Evolutionary conservation across 2,888 invertebrate species (phyloP).

Genomic region (Xestobium rufovillosum): DNA sequence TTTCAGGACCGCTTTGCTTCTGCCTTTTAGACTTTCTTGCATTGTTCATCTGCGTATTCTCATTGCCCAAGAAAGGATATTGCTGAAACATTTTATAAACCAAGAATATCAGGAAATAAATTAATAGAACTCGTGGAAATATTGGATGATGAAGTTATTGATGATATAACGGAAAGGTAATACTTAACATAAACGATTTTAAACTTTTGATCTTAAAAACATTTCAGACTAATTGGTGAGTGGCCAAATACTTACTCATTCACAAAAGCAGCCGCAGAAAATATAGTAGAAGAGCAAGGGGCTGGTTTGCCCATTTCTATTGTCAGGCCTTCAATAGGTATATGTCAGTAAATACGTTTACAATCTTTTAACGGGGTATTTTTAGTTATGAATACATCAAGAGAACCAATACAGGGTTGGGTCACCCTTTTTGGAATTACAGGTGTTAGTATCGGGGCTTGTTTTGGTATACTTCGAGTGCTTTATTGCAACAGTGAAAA

Average conservation of each 20-base stretch:
- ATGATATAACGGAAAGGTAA: slow-evolving; percentile 23
- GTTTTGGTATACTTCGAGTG: slow-evolving; percentile 54
- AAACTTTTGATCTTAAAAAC: no score
- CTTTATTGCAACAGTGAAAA: slow-evolving; percentile 47
- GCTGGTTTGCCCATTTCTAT: slow-evolving; percentile 55
- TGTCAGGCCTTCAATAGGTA: slow-evolving; percentile 59
- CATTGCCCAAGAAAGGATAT: slow-evolving; percentile 51
- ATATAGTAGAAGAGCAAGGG: slow-evolving; percentile 48
- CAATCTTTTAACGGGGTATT: slow-evolving; percentile 12
- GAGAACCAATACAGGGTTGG: slow-evolving; percentile 50
- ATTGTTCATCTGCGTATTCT: slow-evolving; percentile 60
- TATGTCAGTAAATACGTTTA: slow-evolving; percentile 18
- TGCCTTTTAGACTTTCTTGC: slow-evolving; percentile 46
- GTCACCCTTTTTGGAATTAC: slow-evolving; percentile 51
- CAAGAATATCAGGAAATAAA: slow-evolving; percentile 39
- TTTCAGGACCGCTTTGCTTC: no score
- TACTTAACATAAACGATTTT: no score
- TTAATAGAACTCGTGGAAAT: slow-evolving; percentile 41
- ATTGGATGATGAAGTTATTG: slow-evolving; percentile 40
- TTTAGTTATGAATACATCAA: slow-evolving; percentile 30
- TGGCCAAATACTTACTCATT: slow-evolving; percentile 70
- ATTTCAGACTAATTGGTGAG: slow-evolving; percentile 29
- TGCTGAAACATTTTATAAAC: slow-evolving; percentile 49
- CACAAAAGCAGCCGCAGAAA: slow-evolving; percentile 66
- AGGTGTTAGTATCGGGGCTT: slow-evolving; percentile 50